Conservation (phyloP, 2,797 vertebrate species). For the Gallinago solitaria region DNA sequence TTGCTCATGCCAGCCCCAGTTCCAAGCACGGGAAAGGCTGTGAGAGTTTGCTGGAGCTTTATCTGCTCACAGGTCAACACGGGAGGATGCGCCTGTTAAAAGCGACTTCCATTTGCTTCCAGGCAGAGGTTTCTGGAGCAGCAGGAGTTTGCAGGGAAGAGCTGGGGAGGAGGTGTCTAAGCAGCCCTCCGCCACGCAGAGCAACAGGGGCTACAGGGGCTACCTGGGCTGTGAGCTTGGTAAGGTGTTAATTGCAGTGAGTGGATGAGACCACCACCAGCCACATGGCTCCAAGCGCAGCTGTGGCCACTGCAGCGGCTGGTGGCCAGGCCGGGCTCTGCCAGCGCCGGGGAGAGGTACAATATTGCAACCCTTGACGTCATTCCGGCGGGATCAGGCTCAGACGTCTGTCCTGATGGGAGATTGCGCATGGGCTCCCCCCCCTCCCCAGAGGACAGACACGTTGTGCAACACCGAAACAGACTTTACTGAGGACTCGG, state of each 20-base stretch:
- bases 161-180: fast-evolving
- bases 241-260: not conserved
- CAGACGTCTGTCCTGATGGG: constrained; percentile 18
- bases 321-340: not conserved
- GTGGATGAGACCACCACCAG: fast-evolving
- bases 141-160: not conserved
- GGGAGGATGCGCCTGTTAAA: not conserved
- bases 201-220: not conserved
- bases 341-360: not conserved
- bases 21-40: not conserved
- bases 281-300: fast-evolving
- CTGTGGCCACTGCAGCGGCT: not conserved
- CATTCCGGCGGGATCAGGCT: constrained; percentile 17
- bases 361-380: constrained; percentile 60
- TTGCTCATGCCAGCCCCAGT: not conserved
- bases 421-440: not conserved
- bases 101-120: not conserved
- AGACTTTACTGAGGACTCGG: not conserved
- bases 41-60: not conserved
- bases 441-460: not conserved
- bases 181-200: fast-evolving
- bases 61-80: not conserved
- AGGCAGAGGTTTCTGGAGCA: not conserved
- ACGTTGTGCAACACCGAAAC: not conserved
- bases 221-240: not conserved